A percentile compares a stretch with the other conserved stretches of the same genome.
phyloP scores from a whole-genome alignment of 2,888 invertebrate species.

The Schizotus pectinicornis region DNA sequence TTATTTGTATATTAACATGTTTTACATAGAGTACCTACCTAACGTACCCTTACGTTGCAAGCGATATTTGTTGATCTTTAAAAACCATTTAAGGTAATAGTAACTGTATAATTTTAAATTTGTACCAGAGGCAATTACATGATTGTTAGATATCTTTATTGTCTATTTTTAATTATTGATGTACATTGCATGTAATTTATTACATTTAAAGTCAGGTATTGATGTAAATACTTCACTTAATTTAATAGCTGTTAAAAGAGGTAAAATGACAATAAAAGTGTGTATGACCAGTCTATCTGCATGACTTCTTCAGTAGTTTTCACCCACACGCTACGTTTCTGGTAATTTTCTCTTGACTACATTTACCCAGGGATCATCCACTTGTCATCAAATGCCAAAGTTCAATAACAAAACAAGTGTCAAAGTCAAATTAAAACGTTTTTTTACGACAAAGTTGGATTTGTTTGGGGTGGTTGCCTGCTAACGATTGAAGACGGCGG shows the following conservation, averaged over 20 bases:
- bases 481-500: too few relatives aligned
- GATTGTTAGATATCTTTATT: slow-evolving; percentile 20
- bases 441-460: too few relatives aligned
- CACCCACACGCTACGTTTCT: too few relatives aligned
- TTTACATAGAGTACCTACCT: slow-evolving; percentile 7
- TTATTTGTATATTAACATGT: slow-evolving; percentile 23
- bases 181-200: slow-evolving; percentile 31
- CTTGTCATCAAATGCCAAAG: too few relatives aligned
- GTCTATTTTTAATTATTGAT: slow-evolving; percentile 18
- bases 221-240: slow-evolving; percentile 23
- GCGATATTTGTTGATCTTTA: slow-evolving; percentile 1
- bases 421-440: too few relatives aligned
- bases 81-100: background rate
- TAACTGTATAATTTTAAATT: background rate
- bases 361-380: too few relatives aligned
- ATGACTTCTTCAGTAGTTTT: too few relatives aligned
- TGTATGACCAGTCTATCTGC: slow-evolving; percentile 12
- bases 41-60: background rate
- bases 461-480: too few relatives aligned
- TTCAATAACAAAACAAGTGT: too few relatives aligned
- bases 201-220: slow-evolving; percentile 22
- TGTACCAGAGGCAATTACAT: slow-evolving; percentile 2
- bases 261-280: slow-evolving; percentile 43
- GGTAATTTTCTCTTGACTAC: too few relatives aligned
- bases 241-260: slow-evolving; percentile 37